Base-by-base conservation (phyloP, 2,888 invertebrate species). In the Cartodere bifasciata region DNA sequence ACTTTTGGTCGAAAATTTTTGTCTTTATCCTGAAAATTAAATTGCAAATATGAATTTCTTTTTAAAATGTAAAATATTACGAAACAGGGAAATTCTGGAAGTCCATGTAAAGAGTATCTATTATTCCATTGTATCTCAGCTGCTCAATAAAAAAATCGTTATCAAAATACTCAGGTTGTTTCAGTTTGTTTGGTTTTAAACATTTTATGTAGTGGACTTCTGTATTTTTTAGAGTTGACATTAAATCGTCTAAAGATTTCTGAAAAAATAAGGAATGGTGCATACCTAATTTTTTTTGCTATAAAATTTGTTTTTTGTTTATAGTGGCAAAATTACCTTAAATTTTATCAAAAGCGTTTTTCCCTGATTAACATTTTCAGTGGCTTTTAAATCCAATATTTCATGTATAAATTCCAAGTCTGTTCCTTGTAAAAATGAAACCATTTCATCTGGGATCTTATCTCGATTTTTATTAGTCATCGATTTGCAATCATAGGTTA, bases 161-260 rank as follows among this genome's bases (percentile, higher is more conserved):
- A 20, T 48, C 46, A 14, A 49, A 37, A 24, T 35, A 37, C 14
- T 38, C 42, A 5, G 40, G 25, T 28, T 45, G 37, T 11, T 35
- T 38, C 9, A 36, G 26, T 28, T n/a, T n/a, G n/a, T 47, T 50
- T 10, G 60, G 60, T 37, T 53, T 60, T 9, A 60, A 43, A 35
- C 62, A 62, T 40, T 58, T 53, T 4, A 62, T 51, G 35, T 60
- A 60, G 44, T 62, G 59, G 2, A 52, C 43, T 34, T 61, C 60
- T 27, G 55, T 54, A 26, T 48, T 44, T 4, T 50, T 46, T n/a
- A 62, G 38, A 12, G 52, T 52, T 36, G 47, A 46, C 35, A 59
- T 46, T 25, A 62, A 47, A 1, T 43, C 36, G 40, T 62, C 59
- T 39, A 62, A 43, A 14, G 51, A 57, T 30, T 45, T 48, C 46